Percentiles rank a stretch among this genome's conserved stretches.
These are phyloP conservation scores for Antheraea assamensis DNA, from an alignment of 2,888 invertebrate genomes.

Conservation along the genomic window DNA sequence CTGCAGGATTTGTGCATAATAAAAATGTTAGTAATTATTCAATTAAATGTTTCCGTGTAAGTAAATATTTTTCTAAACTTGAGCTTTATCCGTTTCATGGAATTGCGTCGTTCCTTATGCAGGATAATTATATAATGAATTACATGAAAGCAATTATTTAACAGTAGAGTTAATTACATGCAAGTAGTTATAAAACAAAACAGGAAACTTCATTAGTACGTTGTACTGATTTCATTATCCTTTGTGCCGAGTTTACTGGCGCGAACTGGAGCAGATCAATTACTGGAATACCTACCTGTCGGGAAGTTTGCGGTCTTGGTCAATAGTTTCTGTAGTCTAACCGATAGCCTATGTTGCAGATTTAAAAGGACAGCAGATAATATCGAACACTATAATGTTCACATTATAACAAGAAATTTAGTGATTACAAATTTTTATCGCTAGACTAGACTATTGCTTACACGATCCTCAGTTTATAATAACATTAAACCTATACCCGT, in stretches of 20 bases:
- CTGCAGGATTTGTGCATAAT: no score
- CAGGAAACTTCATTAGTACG: neutral
- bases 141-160: neutral
- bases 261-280: neutral
- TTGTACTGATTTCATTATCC: neutral
- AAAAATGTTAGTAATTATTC: no score
- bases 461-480: neutral
- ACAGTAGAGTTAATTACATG: neutral
- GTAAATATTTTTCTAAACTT: no score
- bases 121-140: neutral
- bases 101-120: neutral
- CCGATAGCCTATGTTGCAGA: neutral
- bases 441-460: no score
- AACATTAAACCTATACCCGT: no score
- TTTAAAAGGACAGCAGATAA: neutral
- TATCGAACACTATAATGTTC: neutral
- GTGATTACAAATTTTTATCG: no score
- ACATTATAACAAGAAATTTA: no score
- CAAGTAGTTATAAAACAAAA: neutral
- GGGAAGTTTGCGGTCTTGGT: neutral
- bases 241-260: neutral
- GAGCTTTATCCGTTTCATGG: neutral
- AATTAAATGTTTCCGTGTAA: no score
- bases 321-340: neutral
- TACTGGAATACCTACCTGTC: neutral